Conservation (phyloP, 2,888 invertebrate genomes). For the Cheilosia vernalis region DNA sequence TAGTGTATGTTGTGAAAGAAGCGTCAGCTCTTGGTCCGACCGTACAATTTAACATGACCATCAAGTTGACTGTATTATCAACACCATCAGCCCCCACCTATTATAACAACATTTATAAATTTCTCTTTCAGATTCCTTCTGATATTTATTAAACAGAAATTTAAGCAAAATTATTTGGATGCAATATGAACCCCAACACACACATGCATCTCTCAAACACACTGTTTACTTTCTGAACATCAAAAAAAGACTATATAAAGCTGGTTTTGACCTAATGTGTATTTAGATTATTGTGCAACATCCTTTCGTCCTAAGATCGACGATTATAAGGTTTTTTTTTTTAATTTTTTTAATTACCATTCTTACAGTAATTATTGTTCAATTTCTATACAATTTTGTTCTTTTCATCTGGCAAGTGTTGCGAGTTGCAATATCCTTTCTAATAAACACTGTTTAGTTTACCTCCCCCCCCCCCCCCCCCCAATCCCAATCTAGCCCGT, state of each 20-base stretch:
- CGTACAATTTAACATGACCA: neutral
- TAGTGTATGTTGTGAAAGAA: too few relatives aligned
- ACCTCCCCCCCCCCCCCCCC: neutral
- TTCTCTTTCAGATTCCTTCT: slow-evolving; percentile 57
- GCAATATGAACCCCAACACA: slow-evolving; percentile 57
- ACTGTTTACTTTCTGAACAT: slow-evolving; percentile 59
- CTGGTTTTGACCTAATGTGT: slow-evolving; percentile 52
- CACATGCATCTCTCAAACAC: slow-evolving; percentile 70
- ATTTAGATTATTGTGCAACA: slow-evolving; percentile 59
- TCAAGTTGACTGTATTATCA: slow-evolving; percentile 14
- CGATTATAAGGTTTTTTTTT: slow-evolving; percentile 45
- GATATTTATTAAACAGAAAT: slow-evolving; percentile 52
- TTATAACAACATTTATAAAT: neutral
- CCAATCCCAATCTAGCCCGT: neutral
- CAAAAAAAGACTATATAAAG: slow-evolving; percentile 35
- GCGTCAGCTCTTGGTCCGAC: too few relatives aligned
- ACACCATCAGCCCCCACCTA: too few relatives aligned
- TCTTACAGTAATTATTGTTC: slow-evolving; percentile 64
- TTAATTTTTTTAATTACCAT: slow-evolving; percentile 46
- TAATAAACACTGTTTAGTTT: slow-evolving; percentile 14
- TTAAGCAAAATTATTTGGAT: slow-evolving; percentile 47
- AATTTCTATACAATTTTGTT: slow-evolving; percentile 58
- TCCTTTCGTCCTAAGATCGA: slow-evolving; percentile 57
- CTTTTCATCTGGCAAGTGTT: slow-evolving; percentile 42
- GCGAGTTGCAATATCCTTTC: slow-evolving; percentile 27